Evolutionary conservation across 2,797 vertebrate genomes (phyloP).

Genomic region (Aeoliscus strigatus): DNA sequence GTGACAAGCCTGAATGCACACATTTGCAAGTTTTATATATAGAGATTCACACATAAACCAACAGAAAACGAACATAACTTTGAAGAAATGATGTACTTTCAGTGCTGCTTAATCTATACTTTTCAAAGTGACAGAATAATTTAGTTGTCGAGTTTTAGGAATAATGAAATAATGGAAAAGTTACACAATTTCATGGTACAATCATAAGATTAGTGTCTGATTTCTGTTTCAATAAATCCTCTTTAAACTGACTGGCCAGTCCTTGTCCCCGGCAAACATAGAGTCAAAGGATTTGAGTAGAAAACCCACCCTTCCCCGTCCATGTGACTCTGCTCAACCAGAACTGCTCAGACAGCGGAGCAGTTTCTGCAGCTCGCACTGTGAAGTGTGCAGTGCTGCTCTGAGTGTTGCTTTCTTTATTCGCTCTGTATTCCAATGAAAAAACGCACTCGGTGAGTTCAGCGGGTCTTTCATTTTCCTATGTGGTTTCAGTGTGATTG

Average conservation of each 20-base stretch:
- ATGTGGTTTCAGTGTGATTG: conserved; percentile 3
- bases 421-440: conserved; percentile 74
- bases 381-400: conserved; percentile 69
- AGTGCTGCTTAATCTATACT: no score
- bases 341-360: conserved; percentile 61
- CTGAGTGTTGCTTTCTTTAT: conserved; percentile 44
- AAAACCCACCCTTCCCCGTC: conserved; percentile 42
- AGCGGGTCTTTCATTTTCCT: conserved; percentile 2
- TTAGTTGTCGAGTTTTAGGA: no score
- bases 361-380: conserved; percentile 55
- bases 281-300: conserved; percentile 61
- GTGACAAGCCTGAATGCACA: conserved; percentile 4
- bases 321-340: conserved; percentile 76
- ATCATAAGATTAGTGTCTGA: no score
- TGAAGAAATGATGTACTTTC: no score
- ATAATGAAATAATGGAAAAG: no score
- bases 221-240: conserved; percentile 6
- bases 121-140: no score
- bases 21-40: conserved; percentile 6
- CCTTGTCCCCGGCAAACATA: conserved; percentile 51
- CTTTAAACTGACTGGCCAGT: conserved; percentile 24
- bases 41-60: background rate
- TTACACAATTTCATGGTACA: no score
- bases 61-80: no score
- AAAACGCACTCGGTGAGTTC: conserved; percentile 75